These are phyloP conservation scores for Amphipoea oculea DNA, from an alignment of 2,888 invertebrate genomes.

Conservation along the genomic window DNA sequence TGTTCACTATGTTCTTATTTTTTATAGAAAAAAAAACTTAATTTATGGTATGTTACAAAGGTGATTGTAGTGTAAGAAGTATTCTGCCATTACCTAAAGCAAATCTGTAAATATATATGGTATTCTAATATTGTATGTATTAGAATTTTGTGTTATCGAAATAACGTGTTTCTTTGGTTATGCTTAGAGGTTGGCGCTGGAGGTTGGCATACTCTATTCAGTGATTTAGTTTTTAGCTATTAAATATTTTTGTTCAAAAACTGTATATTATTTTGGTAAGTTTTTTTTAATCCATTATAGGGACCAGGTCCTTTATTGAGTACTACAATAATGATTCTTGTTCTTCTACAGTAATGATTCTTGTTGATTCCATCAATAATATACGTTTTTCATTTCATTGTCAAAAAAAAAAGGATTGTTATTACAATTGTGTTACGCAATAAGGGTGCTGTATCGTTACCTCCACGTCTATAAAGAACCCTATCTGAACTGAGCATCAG, in stretches of 20 bases:
- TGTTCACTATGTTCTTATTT: constrained; percentile 69
- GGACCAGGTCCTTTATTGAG: neutral
- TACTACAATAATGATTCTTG: neutral
- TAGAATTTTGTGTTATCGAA: constrained; percentile 80
- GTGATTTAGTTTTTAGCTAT: constrained; percentile 87
- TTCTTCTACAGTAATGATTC: neutral
- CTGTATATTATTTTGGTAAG: constrained; percentile 66
- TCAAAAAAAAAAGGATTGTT: neutral
- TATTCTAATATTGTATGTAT: constrained; percentile 70
- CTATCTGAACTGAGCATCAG: neutral
- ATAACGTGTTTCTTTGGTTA: constrained; percentile 81
- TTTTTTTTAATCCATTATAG: neutral
- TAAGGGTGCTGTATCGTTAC: neutral
- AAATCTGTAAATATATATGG: constrained; percentile 85
- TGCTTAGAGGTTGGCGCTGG: constrained; percentile 80
- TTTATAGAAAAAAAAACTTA: constrained; percentile 70
- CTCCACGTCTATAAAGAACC: no score
- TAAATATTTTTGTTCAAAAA: constrained; percentile 85
- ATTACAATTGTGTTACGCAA: neutral
- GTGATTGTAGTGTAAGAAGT: constrained; percentile 83
- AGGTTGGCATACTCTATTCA: constrained; percentile 84
- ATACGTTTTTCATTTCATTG: no score
- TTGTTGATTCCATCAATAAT: no score
- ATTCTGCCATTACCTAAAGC: constrained; percentile 82
- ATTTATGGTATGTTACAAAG: constrained; percentile 72